A percentile compares a stretch with the other conserved stretches of the same genome.
phyloP scores from a whole-genome alignment of 2,113 vertebrate genomes.

The Malaclemys terrapin region DNA sequence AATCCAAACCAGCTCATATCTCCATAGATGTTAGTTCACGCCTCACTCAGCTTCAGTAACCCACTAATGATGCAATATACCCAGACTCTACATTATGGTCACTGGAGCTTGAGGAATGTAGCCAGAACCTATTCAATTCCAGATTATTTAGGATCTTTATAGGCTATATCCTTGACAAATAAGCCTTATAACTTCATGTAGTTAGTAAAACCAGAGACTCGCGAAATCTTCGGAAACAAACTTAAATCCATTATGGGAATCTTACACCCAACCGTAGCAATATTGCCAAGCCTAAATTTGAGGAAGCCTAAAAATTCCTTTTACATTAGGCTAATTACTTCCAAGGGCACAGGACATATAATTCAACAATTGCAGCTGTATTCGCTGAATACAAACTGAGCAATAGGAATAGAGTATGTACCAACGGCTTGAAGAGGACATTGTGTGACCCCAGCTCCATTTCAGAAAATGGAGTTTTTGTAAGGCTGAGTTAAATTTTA shows the following conservation, averaged over 20 bases:
- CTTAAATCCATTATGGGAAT: constrained; percentile 59
- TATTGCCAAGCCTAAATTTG: constrained; percentile 62
- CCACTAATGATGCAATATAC: constrained; percentile 19
- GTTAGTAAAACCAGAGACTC: constrained; percentile 51
- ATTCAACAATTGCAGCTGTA: constrained; percentile 54
- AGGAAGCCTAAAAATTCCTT: constrained; percentile 46
- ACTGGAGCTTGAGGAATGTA: constrained; percentile 53
- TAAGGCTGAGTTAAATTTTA: neutral
- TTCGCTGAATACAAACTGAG: constrained; percentile 43
- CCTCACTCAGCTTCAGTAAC: constrained; percentile 36
- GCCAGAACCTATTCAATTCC: constrained; percentile 59
- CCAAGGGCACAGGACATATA: constrained; percentile 64
- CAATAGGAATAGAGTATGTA: constrained; percentile 29
- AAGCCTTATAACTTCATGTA: constrained; percentile 33
- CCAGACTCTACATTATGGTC: neutral
- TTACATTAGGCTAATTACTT: constrained; percentile 58
- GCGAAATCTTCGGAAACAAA: constrained; percentile 14
- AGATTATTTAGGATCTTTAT: constrained; percentile 59
- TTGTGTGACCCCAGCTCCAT: neutral
- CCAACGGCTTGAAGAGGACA: rapidly evolving
- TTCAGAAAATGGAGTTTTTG: neutral
- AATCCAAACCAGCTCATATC: neutral
- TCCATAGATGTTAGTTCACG: neutral
- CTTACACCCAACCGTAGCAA: constrained; percentile 53
- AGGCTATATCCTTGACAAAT: constrained; percentile 32